Percentiles rank a stretch among this genome's conserved stretches.
Evolutionary conservation across 2,888 invertebrate species (phyloP).

Genomic region (Melanotus villosus): DNA sequence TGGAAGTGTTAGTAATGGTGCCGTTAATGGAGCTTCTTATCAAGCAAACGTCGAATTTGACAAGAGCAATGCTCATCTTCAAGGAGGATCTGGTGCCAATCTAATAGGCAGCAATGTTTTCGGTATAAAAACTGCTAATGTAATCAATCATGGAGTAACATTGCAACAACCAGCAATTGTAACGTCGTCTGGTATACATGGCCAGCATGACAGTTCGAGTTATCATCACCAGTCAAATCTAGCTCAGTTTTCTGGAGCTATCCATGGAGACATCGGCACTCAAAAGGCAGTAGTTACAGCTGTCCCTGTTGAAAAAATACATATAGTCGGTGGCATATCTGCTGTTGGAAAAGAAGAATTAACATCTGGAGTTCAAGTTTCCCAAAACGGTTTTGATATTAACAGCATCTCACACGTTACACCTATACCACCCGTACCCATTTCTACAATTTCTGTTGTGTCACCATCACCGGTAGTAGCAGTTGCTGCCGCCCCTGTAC

Average conservation of each 20-base stretch:
- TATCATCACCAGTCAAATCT: slow-evolving; percentile 1
- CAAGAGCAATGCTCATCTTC: background rate
- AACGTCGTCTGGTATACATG: background rate
- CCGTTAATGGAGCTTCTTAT: background rate
- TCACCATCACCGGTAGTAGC: slow-evolving; percentile 48
- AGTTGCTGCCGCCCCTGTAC: slow-evolving; percentile 61
- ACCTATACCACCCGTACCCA: slow-evolving; percentile 49
- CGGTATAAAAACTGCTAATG: background rate
- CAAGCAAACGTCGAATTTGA: slow-evolving; percentile 4
- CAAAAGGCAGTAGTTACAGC: background rate
- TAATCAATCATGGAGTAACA: slow-evolving; percentile 8
- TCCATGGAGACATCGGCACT: background rate
- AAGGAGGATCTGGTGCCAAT: background rate
- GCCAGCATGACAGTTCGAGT: too few relatives aligned
- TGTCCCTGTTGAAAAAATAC: slow-evolving; percentile 51
- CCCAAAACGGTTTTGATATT: slow-evolving; percentile 50
- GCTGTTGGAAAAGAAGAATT: slow-evolving; percentile 54
- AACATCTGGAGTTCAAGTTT: slow-evolving; percentile 48
- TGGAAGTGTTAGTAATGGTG: background rate
- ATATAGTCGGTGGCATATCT: slow-evolving; percentile 63
- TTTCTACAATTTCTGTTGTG: slow-evolving; percentile 49
- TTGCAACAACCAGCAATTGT: background rate
- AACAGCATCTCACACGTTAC: slow-evolving; percentile 48
- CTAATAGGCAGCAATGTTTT: background rate
- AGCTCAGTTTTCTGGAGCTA: background rate